These are phyloP conservation scores for Euglossa dilemma DNA, from an alignment of 1,140 invertebrate species.

Conservation along the genomic window DNA sequence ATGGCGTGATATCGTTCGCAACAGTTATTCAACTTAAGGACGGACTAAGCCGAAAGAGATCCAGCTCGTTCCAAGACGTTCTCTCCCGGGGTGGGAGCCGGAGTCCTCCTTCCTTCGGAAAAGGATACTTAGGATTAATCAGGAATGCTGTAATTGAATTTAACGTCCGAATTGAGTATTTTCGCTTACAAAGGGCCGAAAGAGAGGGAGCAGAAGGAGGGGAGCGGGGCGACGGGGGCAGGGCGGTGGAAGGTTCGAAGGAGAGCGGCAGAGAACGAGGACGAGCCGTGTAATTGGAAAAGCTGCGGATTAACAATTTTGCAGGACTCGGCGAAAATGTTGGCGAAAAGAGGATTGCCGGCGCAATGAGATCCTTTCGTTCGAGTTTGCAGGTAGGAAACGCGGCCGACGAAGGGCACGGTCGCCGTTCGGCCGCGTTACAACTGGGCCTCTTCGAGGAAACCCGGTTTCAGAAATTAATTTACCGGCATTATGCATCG, in stretches of 20 bases:
- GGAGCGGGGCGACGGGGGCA: slow-evolving; percentile 40
- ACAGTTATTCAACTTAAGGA: slow-evolving; percentile 65
- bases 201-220: slow-evolving; percentile 52
- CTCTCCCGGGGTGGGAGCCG: slow-evolving; percentile 15
- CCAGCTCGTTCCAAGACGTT: slow-evolving; percentile 60
- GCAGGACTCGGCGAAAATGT: slow-evolving; percentile 80
- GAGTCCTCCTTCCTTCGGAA: slow-evolving; percentile 64
- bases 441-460: slow-evolving; percentile 60
- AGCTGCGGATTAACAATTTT: slow-evolving; percentile 82
- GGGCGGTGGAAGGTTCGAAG: slow-evolving; percentile 27
- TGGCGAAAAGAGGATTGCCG: slow-evolving; percentile 69
- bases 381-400: slow-evolving; percentile 18
- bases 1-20: slow-evolving; percentile 64
- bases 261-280: slow-evolving; percentile 39
- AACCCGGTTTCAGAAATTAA: slow-evolving; percentile 73
- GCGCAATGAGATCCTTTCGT: slow-evolving; percentile 61
- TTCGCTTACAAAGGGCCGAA: slow-evolving; percentile 80
- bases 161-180: slow-evolving; percentile 81
- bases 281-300: slow-evolving; percentile 77
- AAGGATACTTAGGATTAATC: slow-evolving; percentile 81
- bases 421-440: slow-evolving; percentile 70
- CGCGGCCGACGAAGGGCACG: slow-evolving; percentile 48
- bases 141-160: slow-evolving; percentile 80
- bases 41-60: slow-evolving; percentile 64
- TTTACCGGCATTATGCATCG: slow-evolving; percentile 63